Evolutionary conservation across 2,888 invertebrate species (phyloP), one percentile per base, ranked within the genome.

Genomic region (Liposcelis brunnea): DNA sequence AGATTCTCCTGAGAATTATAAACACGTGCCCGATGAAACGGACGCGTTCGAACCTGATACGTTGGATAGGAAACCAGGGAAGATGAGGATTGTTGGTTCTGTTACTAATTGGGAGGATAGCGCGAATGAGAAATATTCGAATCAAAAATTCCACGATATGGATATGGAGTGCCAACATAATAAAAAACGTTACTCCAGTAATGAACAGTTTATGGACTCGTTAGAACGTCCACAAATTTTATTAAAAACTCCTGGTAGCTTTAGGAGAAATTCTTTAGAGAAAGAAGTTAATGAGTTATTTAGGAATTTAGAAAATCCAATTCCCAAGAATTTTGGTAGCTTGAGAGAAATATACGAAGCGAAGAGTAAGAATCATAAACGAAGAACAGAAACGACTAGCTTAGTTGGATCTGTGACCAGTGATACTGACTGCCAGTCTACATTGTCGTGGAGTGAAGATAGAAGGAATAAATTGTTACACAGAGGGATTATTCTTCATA

Each of bases 41-140:
- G 83, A 83, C 54, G 77, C 76, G 45, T 87, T 84, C 55, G 87
- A 87, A 59, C 85, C 86, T 0, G 86, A 87, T 52, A 87, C 87
- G 0, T 66, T 87, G 46, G 87, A 87, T 56, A 69, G 86, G 19
- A 85, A 85, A 57, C 76, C 80, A 36, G 73, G 68, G 59, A 74
- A 71, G 52, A 59, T 69, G 36, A 70, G 68, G 50, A 57, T 61
- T 19, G 61, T 58, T 46, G 58, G 55, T 15, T 57, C 58, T 31
- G 51, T 58, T 1, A 56, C 52, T 19, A 58, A 67, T 49, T 65
- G 67, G 34, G 64, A 62, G 48, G 59, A 64, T 1, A 51, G 47
- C 2, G 37, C 51, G 1, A 62, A 58, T 44, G 67, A 68, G 43
- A 53, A 55, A 12, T 72, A 65, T 57, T 40, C 40, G n/a, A 45